Conservation (phyloP, 2,113 vertebrate genomes). For the Brevimyrus niger region DNA sequence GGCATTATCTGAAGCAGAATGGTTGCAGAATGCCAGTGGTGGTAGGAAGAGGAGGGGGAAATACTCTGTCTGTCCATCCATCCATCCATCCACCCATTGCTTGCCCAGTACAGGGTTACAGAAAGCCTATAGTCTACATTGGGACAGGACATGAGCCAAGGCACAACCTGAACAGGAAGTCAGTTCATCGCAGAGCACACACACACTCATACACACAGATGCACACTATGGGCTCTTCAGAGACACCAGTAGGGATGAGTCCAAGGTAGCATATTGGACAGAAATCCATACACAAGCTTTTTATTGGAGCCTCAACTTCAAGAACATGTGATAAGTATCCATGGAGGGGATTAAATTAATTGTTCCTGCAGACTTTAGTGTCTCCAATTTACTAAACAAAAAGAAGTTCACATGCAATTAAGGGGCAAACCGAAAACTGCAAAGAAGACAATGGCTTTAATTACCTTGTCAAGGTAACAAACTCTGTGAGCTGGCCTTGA, state of each 20-base stretch:
- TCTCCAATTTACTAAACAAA: slow-evolving; percentile 2
- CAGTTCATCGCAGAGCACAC: not conserved
- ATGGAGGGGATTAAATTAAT: slow-evolving; percentile 26
- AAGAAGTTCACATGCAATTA: not conserved
- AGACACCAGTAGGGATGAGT: not conserved
- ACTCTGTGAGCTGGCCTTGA: slow-evolving; percentile 35
- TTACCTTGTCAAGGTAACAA: slow-evolving; percentile 47
- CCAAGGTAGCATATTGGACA: not conserved
- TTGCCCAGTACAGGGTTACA: not conserved
- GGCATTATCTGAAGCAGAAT: not conserved
- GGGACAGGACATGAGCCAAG: not conserved
- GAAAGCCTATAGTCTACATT: not conserved
- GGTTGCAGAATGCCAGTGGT: not conserved
- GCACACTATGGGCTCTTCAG: not conserved
- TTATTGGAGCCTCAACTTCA: not conserved
- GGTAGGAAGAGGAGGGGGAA: not conserved
- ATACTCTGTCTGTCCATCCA: not conserved
- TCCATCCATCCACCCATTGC: not conserved
- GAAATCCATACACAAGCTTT: not conserved
- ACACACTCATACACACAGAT: not conserved
- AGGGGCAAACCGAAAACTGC: slow-evolving; percentile 22
- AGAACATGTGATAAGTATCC: not conserved
- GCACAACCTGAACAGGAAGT: not conserved
- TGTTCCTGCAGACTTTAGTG: slow-evolving; percentile 26
- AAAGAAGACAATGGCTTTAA: slow-evolving; percentile 35